These are phyloP conservation scores for Ips typographus DNA, from an alignment of 1,140 invertebrate genomes.

Conservation along the genomic window DNA sequence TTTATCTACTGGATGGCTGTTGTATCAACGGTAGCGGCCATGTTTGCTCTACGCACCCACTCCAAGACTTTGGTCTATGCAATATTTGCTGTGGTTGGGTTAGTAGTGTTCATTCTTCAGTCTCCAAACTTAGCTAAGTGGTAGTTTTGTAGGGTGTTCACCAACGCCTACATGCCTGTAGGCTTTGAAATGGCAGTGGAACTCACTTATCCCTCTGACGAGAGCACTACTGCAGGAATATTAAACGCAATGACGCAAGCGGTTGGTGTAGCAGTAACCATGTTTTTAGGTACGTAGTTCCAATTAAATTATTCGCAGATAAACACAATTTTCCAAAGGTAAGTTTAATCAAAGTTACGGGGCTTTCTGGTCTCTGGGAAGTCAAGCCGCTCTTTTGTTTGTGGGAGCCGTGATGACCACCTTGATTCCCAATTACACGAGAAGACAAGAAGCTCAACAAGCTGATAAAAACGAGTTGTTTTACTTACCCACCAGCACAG, in stretches of 20 bases:
- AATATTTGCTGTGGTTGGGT: conserved; percentile 37
- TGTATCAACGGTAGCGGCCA: conserved; percentile 26
- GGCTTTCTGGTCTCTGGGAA: conserved; percentile 34
- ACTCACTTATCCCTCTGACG: conserved; percentile 41
- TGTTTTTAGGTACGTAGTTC: conserved; percentile 27
- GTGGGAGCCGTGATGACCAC: conserved; percentile 38
- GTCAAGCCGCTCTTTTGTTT: conserved; percentile 31
- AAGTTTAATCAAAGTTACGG: conserved; percentile 25
- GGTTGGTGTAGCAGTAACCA: conserved; percentile 37
- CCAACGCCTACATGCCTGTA: conserved; percentile 38
- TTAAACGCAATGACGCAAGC: conserved; percentile 41
- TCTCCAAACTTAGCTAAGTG: background rate
- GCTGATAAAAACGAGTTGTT: background rate
- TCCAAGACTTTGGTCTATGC: conserved; percentile 38
- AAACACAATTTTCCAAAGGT: conserved; percentile 21
- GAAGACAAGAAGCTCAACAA: conserved; percentile 29
- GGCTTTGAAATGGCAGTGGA: conserved; percentile 44
- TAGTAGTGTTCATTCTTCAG: conserved; percentile 20
- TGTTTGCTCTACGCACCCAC: conserved; percentile 29
- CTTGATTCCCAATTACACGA: conserved; percentile 36
- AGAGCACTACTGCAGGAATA: conserved; percentile 42
- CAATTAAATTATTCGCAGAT: background rate
- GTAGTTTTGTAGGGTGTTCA: conserved; percentile 38
- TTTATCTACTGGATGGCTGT: conserved; percentile 31
- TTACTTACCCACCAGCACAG: no score